Conservation (phyloP, 2,113 vertebrate genomes). For the Lophochroa leadbeateri region DNA sequence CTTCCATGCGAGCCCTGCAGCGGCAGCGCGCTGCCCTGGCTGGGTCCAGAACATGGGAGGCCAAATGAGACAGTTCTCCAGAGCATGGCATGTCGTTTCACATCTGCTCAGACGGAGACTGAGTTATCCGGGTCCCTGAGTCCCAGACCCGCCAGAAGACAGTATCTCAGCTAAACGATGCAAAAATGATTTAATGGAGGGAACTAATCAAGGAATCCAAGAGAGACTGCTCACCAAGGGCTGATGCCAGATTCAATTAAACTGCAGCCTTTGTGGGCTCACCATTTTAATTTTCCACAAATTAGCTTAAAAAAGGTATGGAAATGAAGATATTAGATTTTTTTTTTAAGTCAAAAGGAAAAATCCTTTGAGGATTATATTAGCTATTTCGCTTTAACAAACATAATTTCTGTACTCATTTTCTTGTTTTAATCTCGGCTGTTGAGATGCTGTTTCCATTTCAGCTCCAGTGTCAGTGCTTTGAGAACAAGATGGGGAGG, state of each 20-base stretch:
- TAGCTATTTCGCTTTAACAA: conserved; percentile 59
- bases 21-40: background rate
- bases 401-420: conserved; percentile 39
- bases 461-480: background rate
- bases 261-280: conserved; percentile 73
- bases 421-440: conserved; percentile 41
- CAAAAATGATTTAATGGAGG: conserved; percentile 67
- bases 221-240: conserved; percentile 62
- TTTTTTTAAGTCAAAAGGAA: conserved; percentile 66
- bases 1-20: fast-evolving
- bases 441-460: conserved; percentile 7
- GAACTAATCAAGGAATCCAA: conserved; percentile 76
- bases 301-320: conserved; percentile 79
- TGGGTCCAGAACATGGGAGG: background rate
- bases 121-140: conserved; percentile 53
- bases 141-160: conserved; percentile 56
- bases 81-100: background rate
- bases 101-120: conserved; percentile 49
- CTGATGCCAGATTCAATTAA: conserved; percentile 79
- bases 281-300: conserved; percentile 82
- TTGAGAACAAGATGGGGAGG: background rate
- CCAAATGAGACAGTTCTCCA: background rate
- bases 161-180: conserved; percentile 61
- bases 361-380: conserved; percentile 76
- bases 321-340: conserved; percentile 78